Base-by-base conservation (phyloP, 2,888 invertebrate species). In the Rhogogaster chlorosoma region DNA sequence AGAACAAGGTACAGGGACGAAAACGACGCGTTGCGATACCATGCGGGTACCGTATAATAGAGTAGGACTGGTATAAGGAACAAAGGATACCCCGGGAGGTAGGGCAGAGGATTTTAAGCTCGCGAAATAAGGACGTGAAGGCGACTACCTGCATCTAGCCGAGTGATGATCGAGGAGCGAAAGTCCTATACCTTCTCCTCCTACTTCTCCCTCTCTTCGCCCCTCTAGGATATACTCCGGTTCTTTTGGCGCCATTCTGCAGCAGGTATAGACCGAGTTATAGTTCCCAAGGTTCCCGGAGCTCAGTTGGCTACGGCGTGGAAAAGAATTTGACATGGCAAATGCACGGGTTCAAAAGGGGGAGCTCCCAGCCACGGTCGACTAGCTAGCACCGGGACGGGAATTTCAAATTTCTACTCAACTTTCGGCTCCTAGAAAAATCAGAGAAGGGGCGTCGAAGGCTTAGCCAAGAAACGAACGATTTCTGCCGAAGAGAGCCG, bases 171-270 rank as follows among this genome's bases (percentile, higher is more conserved):
- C 32, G 26, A 9, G 22, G 15, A 42, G 42, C 71, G 71, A 73
- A 36, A 38, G 71, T 73, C 32, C 67, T 67, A 18, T 32, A 29
- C 67, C 67, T 53, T 53, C 53, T 32, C 67, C 32, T 12, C 67
- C 71, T 32, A 29, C 29, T 29, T 32, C 36, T 53, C 71, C 71
- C 6, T 29, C 71, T 42, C n/a, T n/a, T 42, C 22, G 42, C 10
- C 71, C 38, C 71, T 73, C 71, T 42, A 73, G 71, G 26, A 38
- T 73, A 18, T 73, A 73, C 38, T 73, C 71, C 38, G 22, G 71
- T 73, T 73, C 71, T 70, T 70, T 73, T 42, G 71, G 71, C 71
- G 71, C 71, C 71, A 73, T 73, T 73, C 71, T 42, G 71, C 42
- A 38, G 71, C 71, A 73, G 71, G 71, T 73, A 73, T 73, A 73